phyloP scores from a whole-genome alignment of 2,888 invertebrate species.

The Alsophila aescularia region DNA sequence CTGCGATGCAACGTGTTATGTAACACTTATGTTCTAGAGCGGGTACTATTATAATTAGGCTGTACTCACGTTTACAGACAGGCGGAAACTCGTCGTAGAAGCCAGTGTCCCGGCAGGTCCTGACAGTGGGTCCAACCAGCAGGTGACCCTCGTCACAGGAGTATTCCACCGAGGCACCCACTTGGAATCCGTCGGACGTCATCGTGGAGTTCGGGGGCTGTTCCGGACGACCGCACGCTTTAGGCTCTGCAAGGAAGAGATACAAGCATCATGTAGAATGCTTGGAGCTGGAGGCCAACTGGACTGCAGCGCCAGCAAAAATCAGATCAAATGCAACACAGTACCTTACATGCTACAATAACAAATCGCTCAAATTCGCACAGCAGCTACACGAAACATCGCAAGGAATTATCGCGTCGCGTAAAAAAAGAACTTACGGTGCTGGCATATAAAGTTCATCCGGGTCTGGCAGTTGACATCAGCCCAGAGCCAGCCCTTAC shows the following conservation, averaged over 20 bases:
- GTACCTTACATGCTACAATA: background rate
- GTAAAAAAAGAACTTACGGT: conserved; percentile 87
- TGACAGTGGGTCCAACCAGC: conserved; percentile 92
- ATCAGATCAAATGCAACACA: background rate
- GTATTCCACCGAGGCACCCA: conserved; percentile 93
- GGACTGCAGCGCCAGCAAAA: no score
- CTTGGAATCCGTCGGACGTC: conserved; percentile 89
- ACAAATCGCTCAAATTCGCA: conserved; percentile 11
- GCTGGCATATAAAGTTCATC: conserved; percentile 96
- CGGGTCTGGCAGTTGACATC: conserved; percentile 94
- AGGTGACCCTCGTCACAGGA: conserved; percentile 94
- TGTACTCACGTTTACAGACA: conserved; percentile 93
- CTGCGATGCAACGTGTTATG: no score
- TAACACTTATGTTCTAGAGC: no score
- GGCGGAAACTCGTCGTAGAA: conserved; percentile 97
- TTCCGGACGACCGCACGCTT: conserved; percentile 95
- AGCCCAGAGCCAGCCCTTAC: conserved; percentile 97
- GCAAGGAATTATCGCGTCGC: conserved; percentile 20
- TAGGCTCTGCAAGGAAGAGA: conserved; percentile 87
- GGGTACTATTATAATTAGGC: no score
- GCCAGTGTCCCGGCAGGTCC: conserved; percentile 95
- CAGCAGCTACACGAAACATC: background rate
- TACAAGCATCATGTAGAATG: background rate
- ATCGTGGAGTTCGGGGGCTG: conserved; percentile 97
- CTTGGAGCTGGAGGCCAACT: background rate